Evolutionary conservation across 2,888 invertebrate species (phyloP).

Genomic region (Drosophila limbata): DNA sequence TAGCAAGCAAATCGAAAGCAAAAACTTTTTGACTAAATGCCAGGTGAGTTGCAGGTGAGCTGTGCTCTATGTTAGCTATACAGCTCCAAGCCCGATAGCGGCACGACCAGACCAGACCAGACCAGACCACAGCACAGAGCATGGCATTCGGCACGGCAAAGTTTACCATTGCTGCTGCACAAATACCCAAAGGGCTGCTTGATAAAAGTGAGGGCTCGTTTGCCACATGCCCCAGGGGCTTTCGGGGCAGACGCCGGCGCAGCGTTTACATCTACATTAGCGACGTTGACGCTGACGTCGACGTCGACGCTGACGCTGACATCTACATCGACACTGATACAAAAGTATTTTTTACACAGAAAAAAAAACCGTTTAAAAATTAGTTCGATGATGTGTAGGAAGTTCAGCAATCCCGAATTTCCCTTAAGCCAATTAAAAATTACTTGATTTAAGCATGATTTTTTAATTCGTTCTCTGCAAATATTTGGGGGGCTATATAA

Average conservation of each 20-base stretch:
- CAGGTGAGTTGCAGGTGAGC: conserved; percentile 56
- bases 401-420: no score
- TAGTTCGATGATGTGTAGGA: no score
- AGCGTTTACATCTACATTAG: conserved; percentile 78
- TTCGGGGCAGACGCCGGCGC: conserved; percentile 27
- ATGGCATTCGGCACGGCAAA: conserved; percentile 62
- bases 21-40: conserved; percentile 73
- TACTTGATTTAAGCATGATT: no score
- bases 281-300: conserved; percentile 36
- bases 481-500: no score
- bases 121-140: conserved; percentile 19
- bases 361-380: no score
- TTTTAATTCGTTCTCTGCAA: no score
- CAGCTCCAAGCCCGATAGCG: conserved; percentile 25
- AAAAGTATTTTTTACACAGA: conserved; percentile 22
- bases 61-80: conserved; percentile 24
- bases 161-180: conserved; percentile 76
- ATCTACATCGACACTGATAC: conserved; percentile 47
- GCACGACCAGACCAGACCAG: conserved; percentile 2
- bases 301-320: conserved; percentile 18
- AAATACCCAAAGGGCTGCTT: conserved; percentile 80
- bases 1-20: conserved; percentile 77
- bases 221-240: conserved; percentile 47
- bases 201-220: conserved; percentile 74
- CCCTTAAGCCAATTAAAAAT: no score